A percentile compares a stretch with the other conserved stretches of the same genome.
Conservation (phyloP, 2,113 vertebrate genomes). For the Tretioscincus oriximinensis region DNA sequence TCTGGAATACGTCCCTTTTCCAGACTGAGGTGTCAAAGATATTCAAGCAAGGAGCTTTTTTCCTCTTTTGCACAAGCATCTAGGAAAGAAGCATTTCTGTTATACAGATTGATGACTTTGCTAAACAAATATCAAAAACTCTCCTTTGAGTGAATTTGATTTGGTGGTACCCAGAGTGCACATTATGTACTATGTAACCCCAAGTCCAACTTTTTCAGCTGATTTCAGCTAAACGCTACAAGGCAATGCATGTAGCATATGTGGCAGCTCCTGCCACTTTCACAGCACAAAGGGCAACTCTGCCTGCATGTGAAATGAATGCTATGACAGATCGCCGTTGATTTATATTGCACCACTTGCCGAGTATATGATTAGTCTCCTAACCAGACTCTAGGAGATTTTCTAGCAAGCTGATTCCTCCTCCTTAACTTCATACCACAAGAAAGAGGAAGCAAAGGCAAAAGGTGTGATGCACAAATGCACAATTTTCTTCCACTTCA, state of each 20-base stretch:
- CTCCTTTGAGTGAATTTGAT: not conserved
- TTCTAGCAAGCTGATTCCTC: not conserved
- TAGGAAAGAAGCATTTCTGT: not conserved
- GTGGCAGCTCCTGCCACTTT: slow-evolving; percentile 36
- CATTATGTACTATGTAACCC: no score
- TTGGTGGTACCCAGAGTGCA: no score
- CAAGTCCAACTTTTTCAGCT: slow-evolving; percentile 35
- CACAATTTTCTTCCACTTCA: not conserved
- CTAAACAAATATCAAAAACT: not conserved
- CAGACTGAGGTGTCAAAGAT: no score
- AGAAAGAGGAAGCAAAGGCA: not conserved
- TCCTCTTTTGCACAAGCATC: not conserved
- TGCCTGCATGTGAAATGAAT: slow-evolving; percentile 46
- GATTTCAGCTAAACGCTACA: slow-evolving; percentile 18
- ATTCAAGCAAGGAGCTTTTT: not conserved
- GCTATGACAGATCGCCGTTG: slow-evolving; percentile 55
- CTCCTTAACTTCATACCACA: not conserved
- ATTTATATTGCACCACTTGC: slow-evolving; percentile 62
- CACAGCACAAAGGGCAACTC: slow-evolving; percentile 51
- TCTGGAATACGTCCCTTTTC: not conserved
- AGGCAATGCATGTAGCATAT: slow-evolving; percentile 19
- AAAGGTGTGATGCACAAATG: not conserved
- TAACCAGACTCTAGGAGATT: not conserved
- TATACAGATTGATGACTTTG: not conserved
- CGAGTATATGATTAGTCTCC: slow-evolving; percentile 27